Percentiles rank a stretch among this genome's conserved stretches.
These are phyloP conservation scores for Ormia ochracea DNA, from an alignment of 2,888 invertebrate species.

Conservation along the genomic window DNA sequence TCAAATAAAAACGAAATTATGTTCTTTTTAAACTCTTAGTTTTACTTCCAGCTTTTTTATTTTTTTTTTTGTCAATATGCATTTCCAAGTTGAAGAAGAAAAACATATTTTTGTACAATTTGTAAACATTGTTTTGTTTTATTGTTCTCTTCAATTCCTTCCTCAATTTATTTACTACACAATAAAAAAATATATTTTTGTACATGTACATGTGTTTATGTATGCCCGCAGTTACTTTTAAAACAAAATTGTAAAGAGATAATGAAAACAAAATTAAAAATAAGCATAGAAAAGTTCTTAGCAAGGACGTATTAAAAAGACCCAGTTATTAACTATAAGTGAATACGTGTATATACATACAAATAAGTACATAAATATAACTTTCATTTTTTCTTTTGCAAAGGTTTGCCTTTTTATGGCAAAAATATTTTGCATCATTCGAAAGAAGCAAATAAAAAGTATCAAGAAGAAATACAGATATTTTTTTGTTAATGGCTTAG, in stretches of 20 bases:
- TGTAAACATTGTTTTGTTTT: slow-evolving; percentile 5
- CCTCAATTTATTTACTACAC: neutral
- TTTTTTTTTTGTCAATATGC: neutral
- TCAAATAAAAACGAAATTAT: neutral
- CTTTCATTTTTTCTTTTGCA: slow-evolving; percentile 51
- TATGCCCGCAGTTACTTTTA: too few species aligned
- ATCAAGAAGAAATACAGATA: neutral
- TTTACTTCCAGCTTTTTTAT: too few species aligned
- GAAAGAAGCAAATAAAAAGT: neutral
- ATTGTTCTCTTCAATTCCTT: slow-evolving; percentile 13
- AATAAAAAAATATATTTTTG: slow-evolving; percentile 1
- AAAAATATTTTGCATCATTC: neutral
- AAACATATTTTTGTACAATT: slow-evolving; percentile 7
- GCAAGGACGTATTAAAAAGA: slow-evolving; percentile 54
- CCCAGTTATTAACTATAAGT: slow-evolving; percentile 50
- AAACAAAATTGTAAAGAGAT: neutral
- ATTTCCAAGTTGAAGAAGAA: slow-evolving; percentile 1
- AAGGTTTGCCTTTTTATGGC: neutral
- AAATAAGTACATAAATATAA: slow-evolving; percentile 39
- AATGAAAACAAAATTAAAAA: neutral
- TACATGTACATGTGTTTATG: neutral
- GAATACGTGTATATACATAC: too few species aligned
- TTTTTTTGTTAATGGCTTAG: too few species aligned
- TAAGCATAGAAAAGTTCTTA: slow-evolving; percentile 22
- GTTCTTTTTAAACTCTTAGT: neutral